These are phyloP conservation scores for Hyaena hyaena DNA, from an alignment of 2,113 vertebrate species.

Conservation along the genomic window DNA sequence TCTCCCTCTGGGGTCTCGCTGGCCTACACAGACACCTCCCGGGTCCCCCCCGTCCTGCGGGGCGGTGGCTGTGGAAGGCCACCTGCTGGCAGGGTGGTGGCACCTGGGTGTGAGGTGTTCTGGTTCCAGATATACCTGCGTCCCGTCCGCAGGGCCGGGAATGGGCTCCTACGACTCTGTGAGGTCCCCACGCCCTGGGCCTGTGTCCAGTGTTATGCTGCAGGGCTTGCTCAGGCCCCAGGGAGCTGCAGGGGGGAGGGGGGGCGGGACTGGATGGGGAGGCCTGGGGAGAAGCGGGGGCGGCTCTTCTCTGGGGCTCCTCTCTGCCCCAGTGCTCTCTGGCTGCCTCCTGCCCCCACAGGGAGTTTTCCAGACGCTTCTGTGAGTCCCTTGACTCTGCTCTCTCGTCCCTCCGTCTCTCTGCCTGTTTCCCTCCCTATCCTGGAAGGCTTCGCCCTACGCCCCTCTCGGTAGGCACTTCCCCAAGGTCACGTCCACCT, in stretches of 20 bases:
- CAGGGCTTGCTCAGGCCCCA: not conserved
- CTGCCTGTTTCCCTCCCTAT: not conserved
- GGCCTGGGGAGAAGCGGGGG: not conserved
- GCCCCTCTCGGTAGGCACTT: not conserved
- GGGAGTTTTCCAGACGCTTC: not conserved
- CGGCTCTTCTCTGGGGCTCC: not conserved
- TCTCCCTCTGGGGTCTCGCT: not conserved
- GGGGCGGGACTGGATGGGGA: not conserved
- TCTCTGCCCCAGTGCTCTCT: not conserved
- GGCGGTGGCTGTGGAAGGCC: fast-evolving
- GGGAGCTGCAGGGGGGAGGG: not conserved
- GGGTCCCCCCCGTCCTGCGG: not conserved
- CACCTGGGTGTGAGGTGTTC: not conserved
- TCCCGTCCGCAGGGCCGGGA: not conserved
- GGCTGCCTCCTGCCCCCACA: too few relatives aligned
- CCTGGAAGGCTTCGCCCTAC: not conserved
- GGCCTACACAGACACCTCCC: not conserved
- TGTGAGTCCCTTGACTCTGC: not conserved
- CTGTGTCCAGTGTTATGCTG: fast-evolving
- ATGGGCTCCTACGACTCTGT: not conserved
- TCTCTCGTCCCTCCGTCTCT: too few relatives aligned
- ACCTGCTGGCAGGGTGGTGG: not conserved
- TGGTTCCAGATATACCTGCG: not conserved
- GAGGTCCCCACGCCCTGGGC: not conserved
- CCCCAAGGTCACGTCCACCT: not conserved